Evolutionary conservation across 2,888 invertebrate species (phyloP).

Genomic region (Dioctria linearis): DNA sequence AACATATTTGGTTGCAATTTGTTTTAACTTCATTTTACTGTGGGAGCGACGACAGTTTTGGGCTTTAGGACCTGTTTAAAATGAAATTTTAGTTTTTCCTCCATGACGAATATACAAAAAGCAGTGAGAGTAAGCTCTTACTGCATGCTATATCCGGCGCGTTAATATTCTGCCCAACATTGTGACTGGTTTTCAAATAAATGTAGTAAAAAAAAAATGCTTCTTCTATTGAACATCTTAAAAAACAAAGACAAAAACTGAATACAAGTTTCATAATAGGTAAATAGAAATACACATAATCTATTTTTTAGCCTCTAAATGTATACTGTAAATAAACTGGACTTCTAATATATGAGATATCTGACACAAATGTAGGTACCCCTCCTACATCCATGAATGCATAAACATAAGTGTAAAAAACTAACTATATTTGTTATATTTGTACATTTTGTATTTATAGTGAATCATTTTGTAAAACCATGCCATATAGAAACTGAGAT

Average conservation of each 20-base stretch:
- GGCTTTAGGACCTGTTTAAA: too few species aligned
- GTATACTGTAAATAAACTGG: constrained; percentile 36
- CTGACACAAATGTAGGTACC: too few species aligned
- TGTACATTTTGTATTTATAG: constrained; percentile 51
- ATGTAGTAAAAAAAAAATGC: constrained; percentile 5
- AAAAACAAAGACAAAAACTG: too few species aligned
- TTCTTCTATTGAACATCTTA: constrained; percentile 17
- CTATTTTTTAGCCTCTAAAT: constrained; percentile 44
- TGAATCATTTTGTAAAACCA: constrained; percentile 20
- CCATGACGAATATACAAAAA: too few species aligned
- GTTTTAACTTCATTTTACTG: too few species aligned
- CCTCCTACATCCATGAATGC: constrained; percentile 18
- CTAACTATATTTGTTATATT: constrained; percentile 11
- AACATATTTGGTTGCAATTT: too few species aligned
- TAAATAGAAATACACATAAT: background rate
- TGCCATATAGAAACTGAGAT: background rate
- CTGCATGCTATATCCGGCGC: too few species aligned
- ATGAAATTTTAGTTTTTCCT: too few species aligned
- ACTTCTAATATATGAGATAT: background rate
- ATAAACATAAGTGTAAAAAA: constrained; percentile 38
- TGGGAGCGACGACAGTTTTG: too few species aligned
- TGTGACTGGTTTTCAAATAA: constrained; percentile 36
- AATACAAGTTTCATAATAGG: constrained; percentile 2
- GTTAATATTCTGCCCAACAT: constrained; percentile 39
- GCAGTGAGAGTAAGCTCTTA: too few species aligned